Base-by-base conservation (phyloP, 1,140 invertebrate species). In the Zelostemma sp. region DNA sequence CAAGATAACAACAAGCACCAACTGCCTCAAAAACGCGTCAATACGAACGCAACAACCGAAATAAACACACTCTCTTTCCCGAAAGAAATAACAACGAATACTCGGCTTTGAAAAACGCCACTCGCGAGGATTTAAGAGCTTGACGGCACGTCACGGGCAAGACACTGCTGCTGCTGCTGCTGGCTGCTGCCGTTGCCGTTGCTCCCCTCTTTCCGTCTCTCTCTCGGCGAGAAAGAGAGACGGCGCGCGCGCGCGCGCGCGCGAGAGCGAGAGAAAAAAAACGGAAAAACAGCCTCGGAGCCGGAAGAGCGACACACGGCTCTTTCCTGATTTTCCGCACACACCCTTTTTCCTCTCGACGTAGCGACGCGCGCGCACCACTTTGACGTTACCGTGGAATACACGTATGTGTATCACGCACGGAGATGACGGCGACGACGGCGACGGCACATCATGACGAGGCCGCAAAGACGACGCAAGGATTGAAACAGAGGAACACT, bases 261-360 rank as follows among this genome's bases (percentile, higher is more conserved):
- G 18, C 5, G 9, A 11, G 43, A 46, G 2, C 2, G 43, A 46
- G 17, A 46, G n/a, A n/a, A 12, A 46, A 5, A 21, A 19, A 21
- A 19, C 31, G 31, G 31, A 21, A 46, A 46, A 46, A 15, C 43
- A 19, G 3, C 17, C 11, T 18, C 43, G 43, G 12, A 38, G 35
- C 9, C 35, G 35, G 47, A 47, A 47, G 35, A 47, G 50, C 51
- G 50, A 45, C 28, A 31, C 28, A 31, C 38, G 43, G 66, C 54
- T 53, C 56, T 54, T 45, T 54, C 51, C 40, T 46, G 54, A 56
- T 56, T 56, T 56, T 56, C 51, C 66, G 66, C 60, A 69, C 67
- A 64, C 67, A 69, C 67, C 67, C 67, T 69, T 69, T 69, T 56
- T 50, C 41, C 40, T 47, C 49, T 49, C 49, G 31, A 56, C 43